Conservation (phyloP, 2,888 invertebrate genomes). For the Pterostichus madidus region DNA sequence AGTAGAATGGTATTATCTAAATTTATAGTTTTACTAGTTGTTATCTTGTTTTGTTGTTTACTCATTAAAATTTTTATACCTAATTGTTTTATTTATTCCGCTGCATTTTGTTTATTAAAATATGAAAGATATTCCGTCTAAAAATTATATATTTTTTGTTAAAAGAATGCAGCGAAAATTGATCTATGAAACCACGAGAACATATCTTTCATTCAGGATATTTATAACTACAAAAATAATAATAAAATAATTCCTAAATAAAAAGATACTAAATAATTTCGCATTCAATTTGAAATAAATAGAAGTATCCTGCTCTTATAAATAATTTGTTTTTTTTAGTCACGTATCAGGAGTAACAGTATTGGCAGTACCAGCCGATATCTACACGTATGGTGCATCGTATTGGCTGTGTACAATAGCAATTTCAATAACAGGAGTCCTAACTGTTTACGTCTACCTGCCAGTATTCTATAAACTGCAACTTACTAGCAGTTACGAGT, state of each 20-base stretch:
- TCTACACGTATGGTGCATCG: constrained; percentile 77
- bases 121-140: too few species aligned
- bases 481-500: constrained; percentile 83
- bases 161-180: too few species aligned
- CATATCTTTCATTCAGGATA: too few species aligned
- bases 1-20: neutral
- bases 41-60: neutral
- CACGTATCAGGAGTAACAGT: constrained; percentile 87
- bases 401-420: constrained; percentile 79
- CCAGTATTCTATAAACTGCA: constrained; percentile 84
- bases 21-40: neutral
- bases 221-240: too few species aligned
- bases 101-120: too few species aligned
- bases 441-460: constrained; percentile 74
- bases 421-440: constrained; percentile 71
- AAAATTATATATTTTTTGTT: too few species aligned
- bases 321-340: constrained; percentile 76
- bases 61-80: too few species aligned
- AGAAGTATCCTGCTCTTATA: too few species aligned
- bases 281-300: too few species aligned
- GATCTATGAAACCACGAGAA: neutral
- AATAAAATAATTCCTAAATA: too few species aligned
- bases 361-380: constrained; percentile 80
- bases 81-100: neutral
- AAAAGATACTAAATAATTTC: too few species aligned